Evolutionary conservation across 64 coral and sea anemone genomes (phyloP), one percentile per base, ranked within the genome.

Genomic region (Anthopleura sola): DNA sequence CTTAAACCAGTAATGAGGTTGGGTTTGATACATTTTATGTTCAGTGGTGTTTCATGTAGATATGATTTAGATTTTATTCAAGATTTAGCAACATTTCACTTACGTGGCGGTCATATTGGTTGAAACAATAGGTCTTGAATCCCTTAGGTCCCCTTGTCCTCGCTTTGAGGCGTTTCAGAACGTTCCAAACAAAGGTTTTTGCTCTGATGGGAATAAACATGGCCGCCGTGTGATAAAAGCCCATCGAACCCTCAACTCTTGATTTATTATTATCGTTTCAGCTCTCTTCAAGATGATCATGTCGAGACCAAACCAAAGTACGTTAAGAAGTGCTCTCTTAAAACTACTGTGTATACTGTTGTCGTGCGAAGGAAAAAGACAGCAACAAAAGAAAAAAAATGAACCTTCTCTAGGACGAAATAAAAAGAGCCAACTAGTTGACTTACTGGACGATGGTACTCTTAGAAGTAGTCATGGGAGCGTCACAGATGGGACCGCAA

Each of bases 261-360:
- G n/a, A 62, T 3, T 51, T 14, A 51, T 26, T 5, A 62, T n/a
- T 26, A 62, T n/a, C 16, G n/a, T 62, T 62, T 26, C 58, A 91
- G 89, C 31, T 62, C 49, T 91, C 21, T 86, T 85, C 82, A 91
- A 91, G 44, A 23, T 31, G 17, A 47, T 82, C 26, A n/a, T 10
- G 34, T 4, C 74, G 60, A 80, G 18, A 47, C 53, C 78, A 21
- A 68, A 58, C 6, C 53, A 78, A 24, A 62, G 68, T 0, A 36
- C 60, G 8, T 86, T 92, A 31, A 78, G 78, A 17, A 82, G 49
- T 32, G 80, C 75, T 49, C 68, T 88, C 20, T 40, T 95, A 3
- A 92, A 88, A 48, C 77, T 95, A 11, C 86, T 95, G n/a, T 60
- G 86, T 60, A 78, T 75, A 19, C 40, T 92, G 46, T 37, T 95